Evolutionary conservation across 2,888 invertebrate genomes (phyloP).

Genomic region (Xylota segnis): DNA sequence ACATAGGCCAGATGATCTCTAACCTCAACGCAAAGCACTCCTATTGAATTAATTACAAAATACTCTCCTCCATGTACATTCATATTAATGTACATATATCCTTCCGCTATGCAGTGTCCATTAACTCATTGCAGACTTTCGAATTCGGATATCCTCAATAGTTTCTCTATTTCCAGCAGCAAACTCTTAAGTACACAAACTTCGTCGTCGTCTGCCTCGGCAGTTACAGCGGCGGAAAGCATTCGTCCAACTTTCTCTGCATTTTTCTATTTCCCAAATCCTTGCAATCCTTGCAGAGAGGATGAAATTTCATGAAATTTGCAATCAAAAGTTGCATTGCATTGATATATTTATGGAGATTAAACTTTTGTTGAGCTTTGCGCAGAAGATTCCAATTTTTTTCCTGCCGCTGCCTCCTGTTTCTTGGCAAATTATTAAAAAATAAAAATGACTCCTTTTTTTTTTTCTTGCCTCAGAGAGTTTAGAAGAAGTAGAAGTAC

Average conservation of each 20-base stretch:
- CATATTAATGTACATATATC: neutral
- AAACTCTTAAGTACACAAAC: conserved; percentile 22
- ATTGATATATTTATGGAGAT: conserved; percentile 74
- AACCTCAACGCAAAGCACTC: neutral
- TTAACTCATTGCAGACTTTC: neutral
- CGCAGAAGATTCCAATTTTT: conserved; percentile 21
- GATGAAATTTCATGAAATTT: conserved; percentile 38
- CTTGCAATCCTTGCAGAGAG: conserved; percentile 27
- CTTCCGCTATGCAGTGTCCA: neutral
- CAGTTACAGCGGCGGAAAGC: conserved; percentile 16
- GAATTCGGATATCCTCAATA: conserved; percentile 36
- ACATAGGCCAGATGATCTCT: too few relatives aligned
- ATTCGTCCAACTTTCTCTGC: conserved; percentile 20
- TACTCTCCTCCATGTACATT: neutral
- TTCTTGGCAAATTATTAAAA: conserved; percentile 12
- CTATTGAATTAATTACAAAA: neutral
- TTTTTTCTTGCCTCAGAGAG: neutral
- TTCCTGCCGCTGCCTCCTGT: neutral
- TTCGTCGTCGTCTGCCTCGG: conserved; percentile 37
- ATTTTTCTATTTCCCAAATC: conserved; percentile 26
- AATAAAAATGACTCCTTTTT: conserved; percentile 6
- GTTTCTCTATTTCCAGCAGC: conserved; percentile 19
- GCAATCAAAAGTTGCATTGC: conserved; percentile 71
- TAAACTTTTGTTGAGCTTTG: conserved; percentile 50
- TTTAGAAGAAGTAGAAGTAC: neutral